Conservation (phyloP, 1,140 invertebrate species). For the Hetaerina americana region DNA sequence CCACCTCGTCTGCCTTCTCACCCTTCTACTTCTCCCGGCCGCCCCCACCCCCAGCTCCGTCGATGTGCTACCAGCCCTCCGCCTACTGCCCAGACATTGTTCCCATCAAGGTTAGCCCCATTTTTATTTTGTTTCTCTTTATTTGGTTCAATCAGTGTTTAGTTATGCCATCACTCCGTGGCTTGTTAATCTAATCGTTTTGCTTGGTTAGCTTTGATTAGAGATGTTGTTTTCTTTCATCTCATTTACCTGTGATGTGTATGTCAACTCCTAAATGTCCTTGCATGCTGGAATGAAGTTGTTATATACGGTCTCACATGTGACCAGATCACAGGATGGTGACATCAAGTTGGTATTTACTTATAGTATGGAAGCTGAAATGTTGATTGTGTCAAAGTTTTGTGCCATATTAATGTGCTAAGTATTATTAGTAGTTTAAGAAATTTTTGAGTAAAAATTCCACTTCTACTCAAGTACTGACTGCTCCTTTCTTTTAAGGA, state of each 20-base stretch:
- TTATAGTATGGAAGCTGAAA: too few relatives aligned
- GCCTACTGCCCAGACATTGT: slow-evolving; percentile 48
- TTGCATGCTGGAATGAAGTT: neutral
- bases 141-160: slow-evolving; percentile 11
- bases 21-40: neutral
- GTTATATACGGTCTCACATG: too few relatives aligned
- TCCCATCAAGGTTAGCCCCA: slow-evolving; percentile 45
- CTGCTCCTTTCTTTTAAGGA: too few relatives aligned
- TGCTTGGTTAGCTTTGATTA: slow-evolving; percentile 14
- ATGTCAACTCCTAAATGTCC: neutral
- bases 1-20: slow-evolving; percentile 10
- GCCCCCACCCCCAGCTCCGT: slow-evolving; percentile 1
- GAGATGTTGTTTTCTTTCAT: slow-evolving; percentile 24
- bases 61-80: slow-evolving; percentile 9
- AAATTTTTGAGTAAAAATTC: too few relatives aligned
- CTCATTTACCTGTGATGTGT: neutral
- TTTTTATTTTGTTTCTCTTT: slow-evolving; percentile 8
- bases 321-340: too few relatives aligned
- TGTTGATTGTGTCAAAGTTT: too few relatives aligned
- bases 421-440: too few relatives aligned
- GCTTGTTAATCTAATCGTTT: neutral
- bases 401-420: too few relatives aligned
- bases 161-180: neutral
- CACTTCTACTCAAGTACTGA: too few relatives aligned
- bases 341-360: too few relatives aligned